Conservation (phyloP, 2,113 vertebrate genomes). For the Laticauda laticaudata region DNA sequence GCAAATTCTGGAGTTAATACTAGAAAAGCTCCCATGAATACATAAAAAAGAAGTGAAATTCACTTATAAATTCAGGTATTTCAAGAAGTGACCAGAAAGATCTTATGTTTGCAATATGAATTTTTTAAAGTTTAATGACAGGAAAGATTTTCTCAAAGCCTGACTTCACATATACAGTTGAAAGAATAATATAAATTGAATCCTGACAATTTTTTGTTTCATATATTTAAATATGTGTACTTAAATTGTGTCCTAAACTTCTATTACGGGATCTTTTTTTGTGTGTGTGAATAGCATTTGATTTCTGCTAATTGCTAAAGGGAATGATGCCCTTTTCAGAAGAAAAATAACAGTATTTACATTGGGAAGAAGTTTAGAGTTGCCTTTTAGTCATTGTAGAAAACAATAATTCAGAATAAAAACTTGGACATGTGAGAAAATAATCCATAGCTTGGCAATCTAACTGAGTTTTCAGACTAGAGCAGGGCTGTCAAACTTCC, state of each 20-base stretch:
- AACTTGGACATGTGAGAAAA: neutral
- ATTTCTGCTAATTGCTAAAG: neutral
- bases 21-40: neutral
- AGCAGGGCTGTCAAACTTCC: neutral
- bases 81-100: neutral
- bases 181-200: neutral
- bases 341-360: neutral
- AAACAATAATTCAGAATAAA: neutral
- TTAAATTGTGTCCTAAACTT: neutral
- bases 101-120: neutral
- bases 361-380: neutral
- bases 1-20: neutral
- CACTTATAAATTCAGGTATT: neutral
- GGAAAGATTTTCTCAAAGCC: neutral
- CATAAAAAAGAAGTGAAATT: neutral
- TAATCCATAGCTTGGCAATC: neutral
- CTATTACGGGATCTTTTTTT: neutral
- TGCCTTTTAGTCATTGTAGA: neutral
- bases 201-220: neutral
- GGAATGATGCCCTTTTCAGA: neutral
- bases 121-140: neutral
- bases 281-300: neutral
- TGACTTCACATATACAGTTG: neutral
- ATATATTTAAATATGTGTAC: neutral
- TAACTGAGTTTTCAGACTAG: conserved; percentile 11